Percentiles rank a stretch among this genome's conserved stretches.
phyloP scores from a whole-genome alignment of 2,113 vertebrate species.

The Electrona antarctica region DNA sequence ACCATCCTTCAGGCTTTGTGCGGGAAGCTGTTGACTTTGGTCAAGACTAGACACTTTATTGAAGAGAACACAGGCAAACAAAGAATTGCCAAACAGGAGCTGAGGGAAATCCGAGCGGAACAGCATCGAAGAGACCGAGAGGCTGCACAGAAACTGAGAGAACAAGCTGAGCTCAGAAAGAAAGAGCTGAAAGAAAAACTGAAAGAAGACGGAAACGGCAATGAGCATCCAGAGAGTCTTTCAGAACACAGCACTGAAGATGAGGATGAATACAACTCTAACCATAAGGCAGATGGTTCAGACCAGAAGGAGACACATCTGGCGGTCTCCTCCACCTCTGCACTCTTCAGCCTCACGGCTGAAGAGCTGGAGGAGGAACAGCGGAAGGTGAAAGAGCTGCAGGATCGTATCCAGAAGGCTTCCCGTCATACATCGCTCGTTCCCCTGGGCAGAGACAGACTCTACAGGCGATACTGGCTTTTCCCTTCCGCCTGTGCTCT shows the following conservation, averaged over 20 bases:
- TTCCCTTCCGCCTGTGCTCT: conserved; percentile 88
- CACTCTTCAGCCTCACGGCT: too few relatives aligned
- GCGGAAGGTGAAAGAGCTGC: conserved; percentile 76
- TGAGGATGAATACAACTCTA: conserved; percentile 80
- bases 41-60: conserved; percentile 93
- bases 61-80: conserved; percentile 93
- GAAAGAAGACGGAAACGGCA: too few relatives aligned
- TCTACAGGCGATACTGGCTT: conserved; percentile 95
- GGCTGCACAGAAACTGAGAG: conserved; percentile 80
- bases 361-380: too few relatives aligned
- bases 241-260: conserved; percentile 80
- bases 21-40: conserved; percentile 91
- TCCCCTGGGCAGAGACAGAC: conserved; percentile 90
- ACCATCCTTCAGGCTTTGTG: conserved; percentile 91
- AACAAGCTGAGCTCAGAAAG: too few relatives aligned
- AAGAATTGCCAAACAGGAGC: conserved; percentile 88
- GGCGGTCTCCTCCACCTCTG: too few relatives aligned
- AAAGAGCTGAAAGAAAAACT: too few relatives aligned
- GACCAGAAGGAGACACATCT: too few relatives aligned
- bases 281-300: too few relatives aligned
- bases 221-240: conserved; percentile 71
- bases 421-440: conserved; percentile 91
- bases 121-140: conserved; percentile 91
- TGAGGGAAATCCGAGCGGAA: conserved; percentile 91
- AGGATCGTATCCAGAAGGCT: conserved; percentile 90